Percentiles rank a stretch among this genome's conserved stretches.
phyloP scores from a whole-genome alignment of 2,888 invertebrate species.

The Argyresthia goedartella region DNA sequence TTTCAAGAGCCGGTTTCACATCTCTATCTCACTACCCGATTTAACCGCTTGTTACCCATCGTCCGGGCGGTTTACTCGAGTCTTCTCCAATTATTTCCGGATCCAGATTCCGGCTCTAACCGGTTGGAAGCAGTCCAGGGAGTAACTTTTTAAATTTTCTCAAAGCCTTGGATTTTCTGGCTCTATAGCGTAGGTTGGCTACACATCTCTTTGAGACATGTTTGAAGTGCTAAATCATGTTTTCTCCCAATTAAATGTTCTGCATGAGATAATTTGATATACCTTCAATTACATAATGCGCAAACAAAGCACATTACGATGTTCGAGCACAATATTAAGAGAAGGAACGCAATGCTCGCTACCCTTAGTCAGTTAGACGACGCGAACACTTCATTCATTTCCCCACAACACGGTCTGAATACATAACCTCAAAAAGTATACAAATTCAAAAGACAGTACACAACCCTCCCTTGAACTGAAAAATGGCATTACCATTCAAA shows the following conservation, averaged over 20 bases:
- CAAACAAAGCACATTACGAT: neutral
- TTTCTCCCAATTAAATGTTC: neutral
- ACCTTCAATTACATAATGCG: too few species aligned
- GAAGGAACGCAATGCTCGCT: too few species aligned
- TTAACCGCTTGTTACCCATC: conserved; percentile 45
- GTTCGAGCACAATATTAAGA: neutral
- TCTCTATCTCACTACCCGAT: neutral
- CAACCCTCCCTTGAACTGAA: conserved; percentile 13
- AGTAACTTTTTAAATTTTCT: conserved; percentile 28
- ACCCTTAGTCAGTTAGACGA: too few species aligned
- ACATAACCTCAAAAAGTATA: neutral
- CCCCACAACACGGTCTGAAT: neutral
- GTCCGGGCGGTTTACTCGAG: conserved; percentile 57
- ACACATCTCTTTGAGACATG: neutral
- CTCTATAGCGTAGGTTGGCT: neutral
- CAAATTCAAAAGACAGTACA: conserved; percentile 5
- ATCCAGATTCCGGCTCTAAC: conserved; percentile 26
- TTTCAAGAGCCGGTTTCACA: too few species aligned
- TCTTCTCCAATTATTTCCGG: conserved; percentile 63
- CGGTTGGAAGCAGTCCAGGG: conserved; percentile 32
- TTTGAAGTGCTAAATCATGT: neutral
- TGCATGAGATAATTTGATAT: neutral
- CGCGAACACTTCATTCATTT: too few species aligned
- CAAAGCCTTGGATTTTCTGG: neutral
- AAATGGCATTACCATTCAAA: conserved; percentile 16